Conservation (phyloP, 2,888 invertebrate species). For the Callimorpha dominula region DNA sequence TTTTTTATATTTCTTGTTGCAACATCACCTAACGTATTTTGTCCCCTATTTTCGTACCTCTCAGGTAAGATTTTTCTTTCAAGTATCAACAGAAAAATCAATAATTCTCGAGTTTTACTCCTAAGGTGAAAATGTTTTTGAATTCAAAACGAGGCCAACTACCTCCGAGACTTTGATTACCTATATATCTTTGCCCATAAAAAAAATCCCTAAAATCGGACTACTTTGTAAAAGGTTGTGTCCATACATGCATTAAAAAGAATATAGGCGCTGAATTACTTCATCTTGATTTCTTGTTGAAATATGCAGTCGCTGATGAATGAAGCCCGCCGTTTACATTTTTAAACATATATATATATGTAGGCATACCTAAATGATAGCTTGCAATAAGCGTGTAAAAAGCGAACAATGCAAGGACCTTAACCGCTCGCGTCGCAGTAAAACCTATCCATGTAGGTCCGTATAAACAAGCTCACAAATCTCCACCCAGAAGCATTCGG, state of each 20-base stretch:
- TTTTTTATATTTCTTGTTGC: too few species aligned
- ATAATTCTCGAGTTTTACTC: too few species aligned
- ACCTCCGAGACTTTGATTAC: too few species aligned
- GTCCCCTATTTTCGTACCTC: too few species aligned
- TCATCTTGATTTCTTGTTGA: background rate
- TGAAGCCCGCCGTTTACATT: background rate
- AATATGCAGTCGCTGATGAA: background rate
- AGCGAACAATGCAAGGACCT: constrained; percentile 2
- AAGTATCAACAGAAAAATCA: too few species aligned
- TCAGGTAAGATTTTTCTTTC: too few species aligned
- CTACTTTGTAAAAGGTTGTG: background rate
- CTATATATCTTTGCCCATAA: too few species aligned
- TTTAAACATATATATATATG: background rate
- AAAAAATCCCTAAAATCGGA: too few species aligned
- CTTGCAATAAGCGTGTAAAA: constrained; percentile 1
- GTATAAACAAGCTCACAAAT: constrained; percentile 16
- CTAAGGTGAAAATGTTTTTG: too few species aligned
- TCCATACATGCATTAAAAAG: background rate
- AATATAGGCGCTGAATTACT: background rate
- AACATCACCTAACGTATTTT: too few species aligned
- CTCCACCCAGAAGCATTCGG: constrained; percentile 61
- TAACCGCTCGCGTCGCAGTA: constrained; percentile 2
- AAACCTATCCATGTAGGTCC: constrained; percentile 9
- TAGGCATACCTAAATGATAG: background rate
- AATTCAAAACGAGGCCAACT: too few species aligned